Evolutionary conservation across 2,888 invertebrate genomes (phyloP), one percentile per base, ranked within the genome.

Genomic region (Acleris holmiana): DNA sequence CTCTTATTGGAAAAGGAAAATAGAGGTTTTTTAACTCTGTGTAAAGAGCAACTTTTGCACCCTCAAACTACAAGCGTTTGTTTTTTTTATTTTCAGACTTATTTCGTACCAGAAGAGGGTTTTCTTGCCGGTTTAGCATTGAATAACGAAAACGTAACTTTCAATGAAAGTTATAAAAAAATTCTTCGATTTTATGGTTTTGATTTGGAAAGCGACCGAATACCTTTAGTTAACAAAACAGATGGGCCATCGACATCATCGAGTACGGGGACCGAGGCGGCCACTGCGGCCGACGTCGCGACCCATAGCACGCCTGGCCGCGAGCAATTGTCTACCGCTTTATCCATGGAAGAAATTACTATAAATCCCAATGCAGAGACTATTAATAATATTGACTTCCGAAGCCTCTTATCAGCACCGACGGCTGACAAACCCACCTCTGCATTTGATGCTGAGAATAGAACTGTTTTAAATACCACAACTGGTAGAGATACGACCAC

Each of bases 71-170:
- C n/a, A 44, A 44, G 6, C 44, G 2, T 41, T 15, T 29, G 41
- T 53, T 46, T 35, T 91, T 89, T 67, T 35, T 29, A 25, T 4
- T 29, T 35, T 13, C 92, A 96, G 97, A 97, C 96, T 56, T 97
- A 97, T 80, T 96, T 97, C 76, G 96, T 96, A 67, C 95, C 96
- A 18, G 95, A 95, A 75, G 96, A 97, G 78, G 97, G 97, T 46
- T 97, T 97, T 69, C 90, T 97, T 2, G 96, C 96, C 15, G 97
- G 97, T 0, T 86, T 97, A 66, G 96, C 96, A 8, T 89, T 97
- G 47, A 97, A 96, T 83, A 95, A 95, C 68, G 96, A 96, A 75
- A 96, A 96, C 78, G 95, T 97, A 0, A 95, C 95, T 5, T 94
- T 97, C 53, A 94, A 94, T 44, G 93, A 94, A n/a, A 94, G 95